Base-by-base conservation (phyloP, 2,113 vertebrate species). In the Lepisosteus oculatus region DNA sequence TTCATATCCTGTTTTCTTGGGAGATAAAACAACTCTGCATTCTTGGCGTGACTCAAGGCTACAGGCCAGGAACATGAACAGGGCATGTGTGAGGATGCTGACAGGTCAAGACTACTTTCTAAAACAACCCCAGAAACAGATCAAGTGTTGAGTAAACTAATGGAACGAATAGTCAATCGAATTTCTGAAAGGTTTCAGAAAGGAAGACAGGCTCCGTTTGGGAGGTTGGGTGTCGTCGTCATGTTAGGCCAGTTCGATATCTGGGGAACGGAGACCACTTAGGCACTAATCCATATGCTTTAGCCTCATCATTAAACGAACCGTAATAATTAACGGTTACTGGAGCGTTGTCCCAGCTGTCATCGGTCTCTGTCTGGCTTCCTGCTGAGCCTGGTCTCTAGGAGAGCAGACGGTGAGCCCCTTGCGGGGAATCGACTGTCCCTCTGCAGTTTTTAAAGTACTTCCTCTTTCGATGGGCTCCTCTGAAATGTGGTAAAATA, bases 271-370 rank as follows among this genome's bases (percentile, higher is more conserved):
- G 29, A 29, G 29, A 12, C 7, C 56, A 59, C 11, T 51, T 65
- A 68, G 66, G 65, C 74, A 65, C 61, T 61, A 47, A 64, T 74
- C 77, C 81, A 83, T 79, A 70, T 79, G 78, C 67, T 56, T 43
- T 54, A 55, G 66, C n/a, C 44, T 44, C 43, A 43, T 45, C 63
- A 51, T 47, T 68, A 72, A 73, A 59, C 63, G 17, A 55, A 56
- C 65, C 68, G 72, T 13, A 61, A 69, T 47, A 55, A 51, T 62
- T 68, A 43, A 44, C 43, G 4, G 63, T 3, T 45, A 17, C 12
- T 13, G 62, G 61, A 43, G 67, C n/a, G 8, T 4, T 2, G 17
- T 61, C 61, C 43, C 42, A 57, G 43, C 56, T 9, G 11, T 41
- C 12, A 9, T n/a, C 43, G 0, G 61, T 8, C 45, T n/a, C 57